Percentiles rank a stretch among this genome's conserved stretches.
These are phyloP conservation scores for Cantharis nigra DNA, from an alignment of 2,888 invertebrate genomes.

Conservation along the genomic window DNA sequence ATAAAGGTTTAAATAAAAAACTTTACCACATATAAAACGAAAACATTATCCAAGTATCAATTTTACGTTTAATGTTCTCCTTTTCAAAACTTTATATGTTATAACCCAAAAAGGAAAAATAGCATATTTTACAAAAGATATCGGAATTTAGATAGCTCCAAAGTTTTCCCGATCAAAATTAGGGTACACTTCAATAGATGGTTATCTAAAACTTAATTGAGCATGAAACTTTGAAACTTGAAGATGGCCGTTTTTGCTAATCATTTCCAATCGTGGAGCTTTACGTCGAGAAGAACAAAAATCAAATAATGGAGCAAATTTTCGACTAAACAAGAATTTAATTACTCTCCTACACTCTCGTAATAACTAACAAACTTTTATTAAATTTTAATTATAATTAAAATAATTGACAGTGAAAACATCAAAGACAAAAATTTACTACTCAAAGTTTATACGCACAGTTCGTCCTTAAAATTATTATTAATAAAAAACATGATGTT, in stretches of 20 bases:
- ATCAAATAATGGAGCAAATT: neutral
- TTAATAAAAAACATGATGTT: neutral
- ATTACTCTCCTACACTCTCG: neutral
- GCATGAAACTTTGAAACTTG: slow-evolving; percentile 1
- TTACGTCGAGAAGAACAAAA: neutral
- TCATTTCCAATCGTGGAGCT: neutral
- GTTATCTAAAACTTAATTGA: slow-evolving; percentile 4
- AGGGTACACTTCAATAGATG: slow-evolving; percentile 4
- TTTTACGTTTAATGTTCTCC: slow-evolving; percentile 1
- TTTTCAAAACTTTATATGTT: neutral
- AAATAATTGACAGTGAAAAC: neutral
- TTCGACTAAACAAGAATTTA: neutral
- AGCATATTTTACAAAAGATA: neutral
- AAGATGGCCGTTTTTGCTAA: slow-evolving; percentile 3
- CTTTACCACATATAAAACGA: slow-evolving; percentile 16
- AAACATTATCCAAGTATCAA: slow-evolving; percentile 1
- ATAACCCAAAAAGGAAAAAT: neutral
- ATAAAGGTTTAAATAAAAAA: slow-evolving; percentile 9
- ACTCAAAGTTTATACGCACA: neutral
- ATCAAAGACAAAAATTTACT: neutral
- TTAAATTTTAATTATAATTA: neutral
- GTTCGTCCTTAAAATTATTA: neutral
- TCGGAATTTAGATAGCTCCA: neutral
- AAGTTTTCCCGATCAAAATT: slow-evolving; percentile 4
- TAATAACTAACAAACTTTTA: neutral